A percentile compares a stretch with the other conserved stretches of the same genome.
These are phyloP conservation scores for Biston stratarius DNA, from an alignment of 2,888 invertebrate species.

Conservation along the genomic window DNA sequence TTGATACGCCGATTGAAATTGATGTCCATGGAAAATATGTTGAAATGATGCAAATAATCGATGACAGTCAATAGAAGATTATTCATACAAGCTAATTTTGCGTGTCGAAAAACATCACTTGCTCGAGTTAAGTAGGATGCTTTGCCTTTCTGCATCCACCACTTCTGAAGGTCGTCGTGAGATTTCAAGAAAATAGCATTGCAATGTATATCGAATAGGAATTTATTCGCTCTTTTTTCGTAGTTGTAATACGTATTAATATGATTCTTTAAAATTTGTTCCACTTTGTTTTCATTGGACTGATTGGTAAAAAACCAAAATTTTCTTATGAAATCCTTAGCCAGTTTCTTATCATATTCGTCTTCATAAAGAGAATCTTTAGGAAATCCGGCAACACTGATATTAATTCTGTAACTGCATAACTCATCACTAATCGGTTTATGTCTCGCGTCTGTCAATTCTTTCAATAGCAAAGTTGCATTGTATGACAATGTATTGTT, in stretches of 20 bases:
- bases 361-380: constrained; percentile 49
- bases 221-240: background rate
- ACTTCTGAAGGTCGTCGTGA: background rate
- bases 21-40: background rate
- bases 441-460: constrained; percentile 35
- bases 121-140: background rate
- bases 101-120: background rate
- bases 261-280: constrained; percentile 1
- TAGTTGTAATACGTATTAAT: constrained; percentile 4
- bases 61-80: background rate
- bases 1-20: background rate
- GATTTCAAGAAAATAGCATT: constrained; percentile 18
- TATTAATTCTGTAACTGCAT: constrained; percentile 38
- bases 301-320: constrained; percentile 8
- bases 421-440: constrained; percentile 19
- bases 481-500: constrained; percentile 39
- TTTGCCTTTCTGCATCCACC: background rate
- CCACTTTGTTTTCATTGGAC: constrained; percentile 3
- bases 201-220: background rate
- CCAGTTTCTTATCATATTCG: constrained; percentile 24
- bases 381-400: background rate
- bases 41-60: background rate
- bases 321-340: background rate
- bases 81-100: background rate
- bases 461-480: constrained; percentile 46